phyloP scores from a whole-genome alignment of 2,797 vertebrate species.

The Coranthus polyacanthus region DNA sequence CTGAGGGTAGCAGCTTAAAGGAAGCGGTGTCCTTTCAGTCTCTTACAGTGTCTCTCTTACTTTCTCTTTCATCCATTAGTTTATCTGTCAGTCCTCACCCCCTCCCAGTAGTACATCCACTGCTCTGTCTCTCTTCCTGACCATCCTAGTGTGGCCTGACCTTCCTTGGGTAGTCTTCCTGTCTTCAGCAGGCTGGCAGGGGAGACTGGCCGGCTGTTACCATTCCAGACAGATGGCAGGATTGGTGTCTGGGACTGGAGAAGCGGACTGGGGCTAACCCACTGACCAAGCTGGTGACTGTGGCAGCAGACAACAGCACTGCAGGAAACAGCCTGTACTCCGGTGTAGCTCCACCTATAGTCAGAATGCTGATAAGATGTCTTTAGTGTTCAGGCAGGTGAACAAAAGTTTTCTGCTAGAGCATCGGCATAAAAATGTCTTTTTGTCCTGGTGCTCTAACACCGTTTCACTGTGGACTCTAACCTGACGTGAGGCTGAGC shows the following conservation, averaged over 20 bases:
- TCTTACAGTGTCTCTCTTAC: conserved; percentile 60
- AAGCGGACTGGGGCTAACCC: conserved; percentile 49
- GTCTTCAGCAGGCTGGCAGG: conserved; percentile 55
- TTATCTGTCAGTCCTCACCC: conserved; percentile 54
- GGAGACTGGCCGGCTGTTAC: conserved; percentile 70
- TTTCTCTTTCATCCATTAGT: conserved; percentile 68
- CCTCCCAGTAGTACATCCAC: conserved; percentile 20
- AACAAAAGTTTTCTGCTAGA: conserved; percentile 15
- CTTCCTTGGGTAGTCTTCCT: conserved; percentile 73
- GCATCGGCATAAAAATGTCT: conserved; percentile 1
- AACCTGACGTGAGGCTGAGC: conserved; percentile 57
- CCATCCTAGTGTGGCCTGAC: conserved; percentile 57
- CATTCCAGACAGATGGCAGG: conserved; percentile 76
- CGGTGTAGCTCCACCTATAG: conserved; percentile 24
- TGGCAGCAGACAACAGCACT: conserved; percentile 74
- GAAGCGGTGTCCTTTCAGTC: conserved; percentile 73
- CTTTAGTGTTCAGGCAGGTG: conserved; percentile 49
- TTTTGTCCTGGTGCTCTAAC: conserved; percentile 4
- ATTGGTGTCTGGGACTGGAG: conserved; percentile 61
- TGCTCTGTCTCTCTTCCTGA: conserved; percentile 33
- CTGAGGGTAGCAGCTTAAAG: conserved; percentile 70
- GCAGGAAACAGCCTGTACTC: conserved; percentile 62
- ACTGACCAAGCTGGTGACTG: conserved; percentile 68
- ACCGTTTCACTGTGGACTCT: conserved; percentile 31
- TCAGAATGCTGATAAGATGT: conserved; percentile 64